Conservation (phyloP, 2,113 vertebrate species). For the Amphiprion percula region DNA sequence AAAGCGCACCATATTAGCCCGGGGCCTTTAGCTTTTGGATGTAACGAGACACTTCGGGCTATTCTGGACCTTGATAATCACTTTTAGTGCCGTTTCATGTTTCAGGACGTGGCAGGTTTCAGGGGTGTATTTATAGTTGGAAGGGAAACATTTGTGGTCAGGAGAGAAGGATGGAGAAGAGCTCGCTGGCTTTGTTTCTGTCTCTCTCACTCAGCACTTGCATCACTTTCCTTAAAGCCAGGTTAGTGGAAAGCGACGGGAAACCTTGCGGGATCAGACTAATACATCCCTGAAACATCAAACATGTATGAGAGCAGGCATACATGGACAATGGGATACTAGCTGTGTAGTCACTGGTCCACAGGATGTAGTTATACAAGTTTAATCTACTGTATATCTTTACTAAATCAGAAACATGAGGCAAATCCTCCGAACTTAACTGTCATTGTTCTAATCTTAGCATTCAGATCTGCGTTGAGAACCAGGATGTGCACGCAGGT, state of each 20-base stretch:
- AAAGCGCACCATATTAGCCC: conserved; percentile 1
- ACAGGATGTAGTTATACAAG: conserved; percentile 41
- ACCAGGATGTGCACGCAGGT: not conserved
- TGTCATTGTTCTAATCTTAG: not conserved
- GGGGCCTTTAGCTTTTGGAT: conserved; percentile 25
- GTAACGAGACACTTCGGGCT: conserved; percentile 66
- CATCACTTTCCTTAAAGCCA: conserved; percentile 49
- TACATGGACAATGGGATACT: conserved; percentile 4
- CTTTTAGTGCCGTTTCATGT: conserved; percentile 64
- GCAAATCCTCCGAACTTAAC: not conserved
- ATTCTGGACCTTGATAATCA: conserved; percentile 76
- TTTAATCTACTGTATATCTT: not conserved
- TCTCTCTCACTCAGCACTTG: conserved; percentile 36
- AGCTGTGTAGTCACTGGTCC: conserved; percentile 23
- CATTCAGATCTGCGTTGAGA: too few species aligned
- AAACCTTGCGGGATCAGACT: not conserved
- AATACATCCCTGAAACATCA: conserved; percentile 29
- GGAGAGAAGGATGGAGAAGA: conserved; percentile 49
- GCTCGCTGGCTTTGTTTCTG: conserved; percentile 47
- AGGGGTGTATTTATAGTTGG: conserved; percentile 74
- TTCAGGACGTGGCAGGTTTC: conserved; percentile 69
- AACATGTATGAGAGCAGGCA: conserved; percentile 46
- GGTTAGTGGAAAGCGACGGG: conserved; percentile 4
- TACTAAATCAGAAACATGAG: not conserved
- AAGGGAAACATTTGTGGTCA: conserved; percentile 76